phyloP scores from a whole-genome alignment of 1,140 invertebrate genomes.

The Calycopis cecrops region DNA sequence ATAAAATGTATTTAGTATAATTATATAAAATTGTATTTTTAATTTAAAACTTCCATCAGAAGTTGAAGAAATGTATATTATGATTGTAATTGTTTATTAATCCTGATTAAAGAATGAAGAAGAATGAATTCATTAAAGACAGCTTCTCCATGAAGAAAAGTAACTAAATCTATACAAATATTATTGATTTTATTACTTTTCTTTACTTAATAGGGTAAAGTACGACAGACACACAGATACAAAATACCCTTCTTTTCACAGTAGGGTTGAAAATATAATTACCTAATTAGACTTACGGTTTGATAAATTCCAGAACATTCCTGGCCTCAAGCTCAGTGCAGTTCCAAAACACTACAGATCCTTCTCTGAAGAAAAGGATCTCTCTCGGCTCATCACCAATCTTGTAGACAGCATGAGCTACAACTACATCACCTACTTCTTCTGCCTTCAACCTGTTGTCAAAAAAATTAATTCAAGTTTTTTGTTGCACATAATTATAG shows the following conservation, averaged over 20 bases:
- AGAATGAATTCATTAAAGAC: too few relatives aligned
- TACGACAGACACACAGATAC: background rate
- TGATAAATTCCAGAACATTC: conserved; percentile 85
- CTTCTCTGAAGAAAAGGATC: conserved; percentile 79
- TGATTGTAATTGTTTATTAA: too few relatives aligned
- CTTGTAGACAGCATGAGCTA: conserved; percentile 55
- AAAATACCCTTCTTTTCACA: background rate
- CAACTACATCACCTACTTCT: conserved; percentile 57
- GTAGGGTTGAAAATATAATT: background rate
- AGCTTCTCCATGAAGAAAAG: too few relatives aligned
- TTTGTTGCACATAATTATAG: background rate
- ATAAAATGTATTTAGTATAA: too few relatives aligned
- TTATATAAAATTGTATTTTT: too few relatives aligned
- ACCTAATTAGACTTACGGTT: conserved; percentile 40
- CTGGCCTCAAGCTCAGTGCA: conserved; percentile 87
- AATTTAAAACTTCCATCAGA: too few relatives aligned
- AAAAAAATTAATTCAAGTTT: too few relatives aligned
- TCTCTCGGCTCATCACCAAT: conserved; percentile 52
- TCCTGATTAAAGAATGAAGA: too few relatives aligned
- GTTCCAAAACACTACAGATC: conserved; percentile 95
- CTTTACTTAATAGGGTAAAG: background rate
- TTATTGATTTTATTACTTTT: background rate
- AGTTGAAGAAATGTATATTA: too few relatives aligned
- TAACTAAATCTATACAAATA: background rate
- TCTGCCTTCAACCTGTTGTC: conserved; percentile 45